Base-by-base conservation (phyloP, 2,888 invertebrate species). In the Plebejus melissa region DNA sequence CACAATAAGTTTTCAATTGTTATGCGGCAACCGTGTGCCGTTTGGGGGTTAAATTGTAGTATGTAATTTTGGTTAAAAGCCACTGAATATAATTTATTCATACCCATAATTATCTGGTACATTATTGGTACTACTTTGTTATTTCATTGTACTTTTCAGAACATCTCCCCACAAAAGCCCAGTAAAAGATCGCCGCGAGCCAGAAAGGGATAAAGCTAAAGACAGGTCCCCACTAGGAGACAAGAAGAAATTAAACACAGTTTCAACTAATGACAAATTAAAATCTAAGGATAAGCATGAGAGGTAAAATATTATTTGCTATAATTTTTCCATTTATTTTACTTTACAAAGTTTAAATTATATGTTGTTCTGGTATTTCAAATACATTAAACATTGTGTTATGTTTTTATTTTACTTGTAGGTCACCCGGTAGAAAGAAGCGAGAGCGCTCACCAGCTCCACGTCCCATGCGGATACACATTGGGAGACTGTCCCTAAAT, bases 401-500 rank as follows among this genome's bases (percentile, higher is more conserved):
- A 46, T 46, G 2, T 4, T 11, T 9, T 69, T n/a, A 58, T 28
- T 22, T 54, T 46, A 22, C 22, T 22, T 22, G 22, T 76, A 95
- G 95, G 80, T 95, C 95, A 16, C 95, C 96, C 46, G 86, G 87
- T 0, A 95, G 96, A 38, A 95, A 96, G 75, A 95, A 96, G 79
- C 95, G 97, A 11, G 97, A 97, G 83, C 96, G 98, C 58, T 98
- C 98, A 0, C 98, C 98, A 0, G 97, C 97, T 0, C 98, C 98
- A 0, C 95, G 97, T 65, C 98, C 99, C 0, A 97, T 97, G 0
- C 97, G 99, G 84, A 98, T 99, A 83, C 99, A 99, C 86, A 97
- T 99, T 78, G 99, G 98, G 0, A 96, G 97, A 11, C 92, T 99
- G 77, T 98, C 99, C 0, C 94, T 98, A 38, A 99, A 99, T 85